These are phyloP conservation scores for Circaetus gallicus DNA, from an alignment of 2,113 vertebrate genomes.

Conservation along the genomic window DNA sequence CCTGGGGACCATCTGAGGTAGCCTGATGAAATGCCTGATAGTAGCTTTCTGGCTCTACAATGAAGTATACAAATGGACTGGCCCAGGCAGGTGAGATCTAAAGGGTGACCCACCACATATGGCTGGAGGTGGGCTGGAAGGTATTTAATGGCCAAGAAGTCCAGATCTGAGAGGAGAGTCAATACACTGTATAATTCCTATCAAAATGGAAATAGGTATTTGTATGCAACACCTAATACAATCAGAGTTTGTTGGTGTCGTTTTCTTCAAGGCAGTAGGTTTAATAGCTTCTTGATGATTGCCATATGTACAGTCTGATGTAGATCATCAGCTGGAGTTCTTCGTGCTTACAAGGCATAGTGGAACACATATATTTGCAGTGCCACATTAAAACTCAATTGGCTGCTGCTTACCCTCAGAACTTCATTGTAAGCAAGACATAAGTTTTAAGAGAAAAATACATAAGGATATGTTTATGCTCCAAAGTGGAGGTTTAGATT, in stretches of 20 bases:
- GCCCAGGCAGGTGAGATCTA: not conserved
- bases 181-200: not conserved
- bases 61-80: not conserved
- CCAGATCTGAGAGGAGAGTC: not conserved
- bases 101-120: not conserved
- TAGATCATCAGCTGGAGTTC: not conserved
- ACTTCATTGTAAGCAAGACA: not conserved
- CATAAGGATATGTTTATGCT: conserved; percentile 31
- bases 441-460: conserved; percentile 11
- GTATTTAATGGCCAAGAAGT: not conserved
- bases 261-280: conserved; percentile 6
- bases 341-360: not conserved
- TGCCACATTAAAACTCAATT: conserved; percentile 21
- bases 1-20: not conserved
- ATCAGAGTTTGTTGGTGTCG: not conserved
- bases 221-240: not conserved
- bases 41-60: not conserved
- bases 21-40: not conserved
- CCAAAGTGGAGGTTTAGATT: not conserved
- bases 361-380: not conserved
- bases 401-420: conserved; percentile 14
- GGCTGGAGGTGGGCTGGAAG: not conserved
- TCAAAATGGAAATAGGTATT: not conserved
- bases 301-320: not conserved
- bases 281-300: conserved; percentile 13